phyloP scores from a whole-genome alignment of 2,797 vertebrate genomes.

The Spondyliosoma cantharus region DNA sequence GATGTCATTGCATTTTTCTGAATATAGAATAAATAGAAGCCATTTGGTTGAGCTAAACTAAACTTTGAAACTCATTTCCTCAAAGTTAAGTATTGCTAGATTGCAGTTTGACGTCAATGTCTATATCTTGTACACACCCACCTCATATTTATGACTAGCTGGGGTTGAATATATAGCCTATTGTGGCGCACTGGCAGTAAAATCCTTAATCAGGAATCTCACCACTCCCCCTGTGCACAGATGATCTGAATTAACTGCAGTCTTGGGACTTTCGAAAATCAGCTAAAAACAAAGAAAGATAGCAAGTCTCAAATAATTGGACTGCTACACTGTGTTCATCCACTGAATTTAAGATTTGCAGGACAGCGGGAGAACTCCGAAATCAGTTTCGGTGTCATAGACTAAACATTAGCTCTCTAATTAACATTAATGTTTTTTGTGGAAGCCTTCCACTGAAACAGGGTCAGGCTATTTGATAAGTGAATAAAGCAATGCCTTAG shows the following conservation, averaged over 20 bases:
- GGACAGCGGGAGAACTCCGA: neutral
- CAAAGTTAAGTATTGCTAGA: neutral
- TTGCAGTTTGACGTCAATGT: no score
- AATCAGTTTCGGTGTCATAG: neutral
- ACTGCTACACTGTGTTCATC: no score
- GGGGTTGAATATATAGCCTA: neutral
- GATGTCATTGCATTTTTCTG: neutral
- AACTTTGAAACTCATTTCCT: neutral
- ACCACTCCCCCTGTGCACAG: no score
- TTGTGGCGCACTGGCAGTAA: no score
- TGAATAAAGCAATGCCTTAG: no score
- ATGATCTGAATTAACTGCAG: no score
- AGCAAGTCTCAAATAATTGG: no score
- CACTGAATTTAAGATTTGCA: neutral
- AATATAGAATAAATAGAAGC: neutral
- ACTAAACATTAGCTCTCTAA: neutral
- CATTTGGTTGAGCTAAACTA: neutral
- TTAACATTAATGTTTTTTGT: neutral
- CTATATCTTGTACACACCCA: no score
- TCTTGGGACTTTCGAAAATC: no score
- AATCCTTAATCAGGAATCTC: no score
- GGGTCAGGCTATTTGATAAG: no score
- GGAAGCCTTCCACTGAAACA: neutral
- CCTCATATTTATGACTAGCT: neutral
- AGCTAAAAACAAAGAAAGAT: no score